Evolutionary conservation across 2,797 vertebrate species (phyloP).

Genomic region (Glossophaga mutica): DNA sequence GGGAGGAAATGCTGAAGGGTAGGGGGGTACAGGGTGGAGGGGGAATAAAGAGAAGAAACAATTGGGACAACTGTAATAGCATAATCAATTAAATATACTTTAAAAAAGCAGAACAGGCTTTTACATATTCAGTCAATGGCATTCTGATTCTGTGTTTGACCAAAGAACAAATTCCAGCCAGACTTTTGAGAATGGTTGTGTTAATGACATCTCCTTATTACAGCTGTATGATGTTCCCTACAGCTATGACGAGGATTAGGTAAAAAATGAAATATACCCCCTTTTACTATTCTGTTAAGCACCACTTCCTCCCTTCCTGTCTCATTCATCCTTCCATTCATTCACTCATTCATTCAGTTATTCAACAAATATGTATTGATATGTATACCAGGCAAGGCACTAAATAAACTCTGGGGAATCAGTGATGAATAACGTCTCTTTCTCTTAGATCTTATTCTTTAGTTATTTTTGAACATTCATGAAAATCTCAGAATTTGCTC

Average conservation of each 20-base stretch:
- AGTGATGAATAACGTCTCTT: not conserved
- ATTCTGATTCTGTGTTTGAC: constrained; percentile 10
- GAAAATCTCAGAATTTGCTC: not conserved
- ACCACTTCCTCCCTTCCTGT: not conserved
- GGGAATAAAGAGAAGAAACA: too few relatives aligned
- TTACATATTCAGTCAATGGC: not conserved
- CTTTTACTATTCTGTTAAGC: not conserved
- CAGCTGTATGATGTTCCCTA: not conserved
- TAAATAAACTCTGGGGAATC: not conserved
- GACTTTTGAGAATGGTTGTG: not conserved
- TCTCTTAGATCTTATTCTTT: constrained; percentile 9
- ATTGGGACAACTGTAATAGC: too few relatives aligned
- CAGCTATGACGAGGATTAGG: not conserved
- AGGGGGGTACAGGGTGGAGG: too few relatives aligned
- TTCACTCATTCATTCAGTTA: constrained; percentile 13
- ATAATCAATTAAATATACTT: too few relatives aligned
- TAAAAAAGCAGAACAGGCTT: not conserved
- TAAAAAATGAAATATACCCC: not conserved
- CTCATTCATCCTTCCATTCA: not conserved
- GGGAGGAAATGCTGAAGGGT: too few relatives aligned
- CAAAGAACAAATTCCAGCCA: not conserved
- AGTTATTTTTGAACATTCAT: constrained; percentile 19
- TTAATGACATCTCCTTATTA: not conserved
- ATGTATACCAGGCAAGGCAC: not conserved
- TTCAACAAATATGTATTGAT: not conserved